Evolutionary conservation across 2,113 vertebrate genomes (phyloP), one percentile per base, ranked within the genome.

Genomic region (Guaruba guarouba): DNA sequence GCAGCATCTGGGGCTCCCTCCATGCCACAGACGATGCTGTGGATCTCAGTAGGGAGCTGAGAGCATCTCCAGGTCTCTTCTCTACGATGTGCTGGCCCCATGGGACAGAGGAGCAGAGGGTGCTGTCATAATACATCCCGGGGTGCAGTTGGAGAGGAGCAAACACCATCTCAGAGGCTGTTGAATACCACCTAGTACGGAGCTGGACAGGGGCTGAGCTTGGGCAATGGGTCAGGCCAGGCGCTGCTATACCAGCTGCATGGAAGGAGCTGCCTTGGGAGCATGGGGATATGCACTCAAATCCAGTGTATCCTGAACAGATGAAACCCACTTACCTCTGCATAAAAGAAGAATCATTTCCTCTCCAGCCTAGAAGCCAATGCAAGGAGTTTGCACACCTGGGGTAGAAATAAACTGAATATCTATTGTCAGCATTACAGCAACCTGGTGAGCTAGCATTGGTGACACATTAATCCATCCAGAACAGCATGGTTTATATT

Each of bases 221-320:
- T 1, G 3, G 33, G 43, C 2, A 1, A 41, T 1, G 16, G 43
- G 13, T 57, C 35, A 13, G 35, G 24, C 35, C 25, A 33, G 41
- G 35, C 1, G 2, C 54, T 1, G 5, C 51, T 52, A 15, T 0
- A 1, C 8, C 14, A 10, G n/a, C n/a, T 68, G 54, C 55, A 8
- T 29, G 28, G 28, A 69, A 54, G 23, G 43, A 52, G 37, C 24
- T 0, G 1, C 22, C 62, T 43, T 62, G 0, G 0, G 35, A 43
- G 27, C 44, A 29, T 19, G 62, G 43, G 63, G 27, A 22, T 54
- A 17, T 1, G 3, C 22, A 4, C 92, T 37, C 27, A 43, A 37
- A 78, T 44, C 28, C 7, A 1, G 31, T 0, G 0, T 37, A 13
- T 44, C 15, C 55, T 25, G 9, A 79, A 44, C 24, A 62, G 17